Base-by-base conservation (phyloP, 2,113 vertebrate genomes). In the Sebastes schlegelii region DNA sequence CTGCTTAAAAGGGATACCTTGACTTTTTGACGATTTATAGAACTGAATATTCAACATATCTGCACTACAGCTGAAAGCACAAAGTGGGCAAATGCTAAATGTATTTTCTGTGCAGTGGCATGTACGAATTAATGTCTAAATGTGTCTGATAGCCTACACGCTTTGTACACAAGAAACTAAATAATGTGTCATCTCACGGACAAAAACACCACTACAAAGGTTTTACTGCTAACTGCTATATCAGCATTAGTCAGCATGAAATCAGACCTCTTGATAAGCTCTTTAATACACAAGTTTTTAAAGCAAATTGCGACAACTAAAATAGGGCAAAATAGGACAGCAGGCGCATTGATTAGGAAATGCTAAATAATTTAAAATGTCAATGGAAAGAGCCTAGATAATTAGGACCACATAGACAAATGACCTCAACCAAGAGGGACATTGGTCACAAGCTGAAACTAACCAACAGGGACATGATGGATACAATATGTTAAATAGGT, bases 1-100 rank as follows among this genome's bases (percentile, higher is more conserved):
- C 67, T 60, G 49, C 70, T 74, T 55, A 55, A 57, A 34, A 73
- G 63, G 81, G 75, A 90, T 74, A 89, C 88, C 89, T 84, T 68
- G 85, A 93, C 81, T 58, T 81, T 84, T 68, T 85, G 49, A 64
- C 40, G 4, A 8, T 67, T 21, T 21, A 42, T 5, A 63, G 6
- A 76, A 71, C 12, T 0, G 8, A 8, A 76, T 0, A 62, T 60
- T 67, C 9, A 69, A 7, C 10, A 34, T 14, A 51, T 21, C 14
- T 51, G 40, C 16, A 42, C 7, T 13, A 54, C 16, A 40, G 9
- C 61, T 74, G 13, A 34, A 21, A 11, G 21, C 77, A 48, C 10
- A 66, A 6, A 42, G 42, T 48, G 11, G 17, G 68, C 14, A 16
- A 7, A 81, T 19, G 14, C 52, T 65, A 10, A 1, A 6, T 42